phyloP scores from a whole-genome alignment of 2,888 invertebrate genomes.

The Meteorus cinctellus region DNA sequence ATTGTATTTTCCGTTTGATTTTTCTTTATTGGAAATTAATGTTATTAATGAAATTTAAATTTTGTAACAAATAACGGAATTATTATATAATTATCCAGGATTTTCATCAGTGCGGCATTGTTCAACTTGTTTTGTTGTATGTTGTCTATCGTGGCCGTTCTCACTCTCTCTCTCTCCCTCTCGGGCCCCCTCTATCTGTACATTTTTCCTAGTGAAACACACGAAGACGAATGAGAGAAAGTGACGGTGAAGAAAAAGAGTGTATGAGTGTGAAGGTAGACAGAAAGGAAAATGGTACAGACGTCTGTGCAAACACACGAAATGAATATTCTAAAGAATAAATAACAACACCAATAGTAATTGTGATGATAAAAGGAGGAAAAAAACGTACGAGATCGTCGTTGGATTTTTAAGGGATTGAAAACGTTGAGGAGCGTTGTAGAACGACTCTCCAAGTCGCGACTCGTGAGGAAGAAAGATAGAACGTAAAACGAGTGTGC shows the following conservation, averaged over 20 bases:
- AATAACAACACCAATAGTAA: slow-evolving; percentile 46
- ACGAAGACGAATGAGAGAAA: slow-evolving; percentile 47
- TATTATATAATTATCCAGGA: slow-evolving; percentile 1
- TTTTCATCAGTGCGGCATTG: slow-evolving; percentile 50
- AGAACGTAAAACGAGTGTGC: slow-evolving; percentile 14
- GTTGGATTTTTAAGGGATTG: slow-evolving; percentile 42
- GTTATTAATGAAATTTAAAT: neutral
- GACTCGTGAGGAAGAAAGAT: slow-evolving; percentile 9
- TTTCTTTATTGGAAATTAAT: neutral
- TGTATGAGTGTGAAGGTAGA: slow-evolving; percentile 21
- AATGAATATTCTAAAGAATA: slow-evolving; percentile 21
- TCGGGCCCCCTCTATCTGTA: too few relatives aligned
- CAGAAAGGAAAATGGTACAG: slow-evolving; percentile 30
- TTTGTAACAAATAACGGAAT: neutral
- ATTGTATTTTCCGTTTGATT: neutral
- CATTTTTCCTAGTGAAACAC: slow-evolving; percentile 27
- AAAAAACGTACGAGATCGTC: slow-evolving; percentile 43
- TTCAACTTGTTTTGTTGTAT: slow-evolving; percentile 62
- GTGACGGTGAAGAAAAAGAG: slow-evolving; percentile 40
- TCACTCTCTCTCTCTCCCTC: too few relatives aligned
- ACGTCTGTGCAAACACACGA: neutral
- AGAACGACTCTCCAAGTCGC: slow-evolving; percentile 8
- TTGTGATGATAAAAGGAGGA: slow-evolving; percentile 42
- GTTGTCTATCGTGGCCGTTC: too few relatives aligned
- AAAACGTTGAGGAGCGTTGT: slow-evolving; percentile 7